Evolutionary conservation across 2,888 invertebrate species (phyloP), one percentile per base, ranked within the genome.

Genomic region (Drosophila aldrichi): DNA sequence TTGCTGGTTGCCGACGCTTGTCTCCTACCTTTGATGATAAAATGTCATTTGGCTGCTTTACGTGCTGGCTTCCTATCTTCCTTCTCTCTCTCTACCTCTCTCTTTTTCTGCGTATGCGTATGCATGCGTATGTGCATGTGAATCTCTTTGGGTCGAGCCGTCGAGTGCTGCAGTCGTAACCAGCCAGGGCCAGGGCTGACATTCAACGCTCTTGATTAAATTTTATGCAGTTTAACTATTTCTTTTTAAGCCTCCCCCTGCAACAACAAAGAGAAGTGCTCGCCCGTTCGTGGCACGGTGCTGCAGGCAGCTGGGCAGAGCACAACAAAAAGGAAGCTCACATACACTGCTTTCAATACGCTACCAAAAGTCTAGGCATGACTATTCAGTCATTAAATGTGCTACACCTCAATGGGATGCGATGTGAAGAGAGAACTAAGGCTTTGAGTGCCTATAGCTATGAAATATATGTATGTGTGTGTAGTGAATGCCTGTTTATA

Each of bases 21-120:
- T 73, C 76, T 55, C 46, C 88, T 80, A 89, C 85, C 91, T 90
- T 90, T 88, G 89, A 88, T 90, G 89, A 81, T 90, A 88, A 88
- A 90, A 88, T 90, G 90, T 90, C 87, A 86, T 90, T 88, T 90
- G 83, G 80, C 83, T 85, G 81, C 88, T 84, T 86, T 88, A 88
- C 85, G 88, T 85, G 84, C 70, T 70, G 63, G 65, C 62, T 73
- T 41, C 58, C 38, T 25, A 10, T 20, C n/a, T 25, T 1, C 1
- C 16, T 22, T 41, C 18, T 29, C 29, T 34, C 43, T 43, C 18
- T 36, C 55, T n/a, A 44, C 18, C 29, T 32, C 46, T 20, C 40
- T 22, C 22, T 41, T 29, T 29, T 25, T 32, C n/a, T 29, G 34
- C 12, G 38, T 52, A 10, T 29, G 18, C 32, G 46, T 57, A 48